These are phyloP conservation scores for Sciurus niger DNA, from an alignment of 2,113 vertebrate species.

Conservation along the genomic window DNA sequence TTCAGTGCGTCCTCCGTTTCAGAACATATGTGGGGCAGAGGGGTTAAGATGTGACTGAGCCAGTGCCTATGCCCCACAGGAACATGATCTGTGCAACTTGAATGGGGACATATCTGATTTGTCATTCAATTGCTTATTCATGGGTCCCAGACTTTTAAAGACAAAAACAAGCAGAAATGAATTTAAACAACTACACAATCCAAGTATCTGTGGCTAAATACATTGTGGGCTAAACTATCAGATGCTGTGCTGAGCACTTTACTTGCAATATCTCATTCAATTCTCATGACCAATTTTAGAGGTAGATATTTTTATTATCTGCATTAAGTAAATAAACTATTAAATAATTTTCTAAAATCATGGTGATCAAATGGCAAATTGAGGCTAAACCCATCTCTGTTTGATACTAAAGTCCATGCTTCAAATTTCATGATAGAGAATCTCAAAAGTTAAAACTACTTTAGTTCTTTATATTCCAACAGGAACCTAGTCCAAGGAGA, in stretches of 20 bases:
- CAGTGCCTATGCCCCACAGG: not conserved
- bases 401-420: not conserved
- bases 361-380: not conserved
- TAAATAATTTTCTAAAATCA: conserved; percentile 5
- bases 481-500: not conserved
- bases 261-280: not conserved
- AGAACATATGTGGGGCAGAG: not conserved
- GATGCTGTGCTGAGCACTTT: not conserved
- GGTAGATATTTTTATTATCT: not conserved
- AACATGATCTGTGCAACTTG: not conserved
- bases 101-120: not conserved
- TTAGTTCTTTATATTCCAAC: not conserved
- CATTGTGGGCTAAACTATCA: not conserved
- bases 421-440: not conserved
- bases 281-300: not conserved
- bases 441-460: conserved; percentile 8
- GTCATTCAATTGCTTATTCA: not conserved
- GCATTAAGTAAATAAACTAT: not conserved
- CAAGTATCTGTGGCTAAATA: not conserved
- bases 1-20: not conserved
- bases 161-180: conserved; percentile 3
- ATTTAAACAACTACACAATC: conserved; percentile 7
- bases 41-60: not conserved
- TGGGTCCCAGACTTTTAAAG: not conserved
- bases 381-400: not conserved